Conservation (phyloP, 2,797 vertebrate genomes). For the Rhadinocentrus ornatus region DNA sequence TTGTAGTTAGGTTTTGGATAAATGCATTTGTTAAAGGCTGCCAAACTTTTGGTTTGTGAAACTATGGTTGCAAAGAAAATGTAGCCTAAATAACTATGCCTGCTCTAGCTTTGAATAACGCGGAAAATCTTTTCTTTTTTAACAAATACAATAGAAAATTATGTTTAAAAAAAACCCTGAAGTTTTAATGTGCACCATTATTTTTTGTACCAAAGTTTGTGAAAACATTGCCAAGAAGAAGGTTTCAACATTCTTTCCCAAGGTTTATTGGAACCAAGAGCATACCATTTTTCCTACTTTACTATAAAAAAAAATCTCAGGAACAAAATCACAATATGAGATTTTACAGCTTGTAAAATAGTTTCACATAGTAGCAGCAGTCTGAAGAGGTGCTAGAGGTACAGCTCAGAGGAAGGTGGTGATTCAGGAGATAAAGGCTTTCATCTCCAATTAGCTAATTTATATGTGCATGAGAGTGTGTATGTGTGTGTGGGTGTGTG, state of each 20-base stretch:
- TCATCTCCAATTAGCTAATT: constrained; percentile 22
- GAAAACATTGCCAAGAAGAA: constrained; percentile 5
- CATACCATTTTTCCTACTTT: neutral
- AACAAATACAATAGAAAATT: constrained; percentile 25
- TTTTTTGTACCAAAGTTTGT: neutral
- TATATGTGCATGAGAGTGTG: constrained; percentile 13
- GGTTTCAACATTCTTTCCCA: neutral
- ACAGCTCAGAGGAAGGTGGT: constrained; percentile 16
- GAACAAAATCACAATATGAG: neutral
- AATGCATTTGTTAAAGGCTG: constrained; percentile 49
- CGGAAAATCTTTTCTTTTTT: constrained; percentile 40
- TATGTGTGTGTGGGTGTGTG: neutral
- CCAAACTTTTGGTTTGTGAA: constrained; percentile 52
- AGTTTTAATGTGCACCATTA: constrained; percentile 2
- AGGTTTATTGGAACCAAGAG: neutral
- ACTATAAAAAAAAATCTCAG: neutral
- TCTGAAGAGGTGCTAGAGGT: constrained; percentile 1
- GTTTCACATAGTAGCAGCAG: neutral
- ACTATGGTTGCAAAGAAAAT: constrained; percentile 40
- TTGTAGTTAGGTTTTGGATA: constrained; percentile 48
- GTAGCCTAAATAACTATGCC: constrained; percentile 11
- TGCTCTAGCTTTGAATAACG: constrained; percentile 34
- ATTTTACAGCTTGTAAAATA: neutral
- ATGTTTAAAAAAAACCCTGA: neutral
- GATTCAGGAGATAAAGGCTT: constrained; percentile 27